Evolutionary conservation across 2,888 invertebrate genomes (phyloP).

Genomic region (Ectemnius continuus): DNA sequence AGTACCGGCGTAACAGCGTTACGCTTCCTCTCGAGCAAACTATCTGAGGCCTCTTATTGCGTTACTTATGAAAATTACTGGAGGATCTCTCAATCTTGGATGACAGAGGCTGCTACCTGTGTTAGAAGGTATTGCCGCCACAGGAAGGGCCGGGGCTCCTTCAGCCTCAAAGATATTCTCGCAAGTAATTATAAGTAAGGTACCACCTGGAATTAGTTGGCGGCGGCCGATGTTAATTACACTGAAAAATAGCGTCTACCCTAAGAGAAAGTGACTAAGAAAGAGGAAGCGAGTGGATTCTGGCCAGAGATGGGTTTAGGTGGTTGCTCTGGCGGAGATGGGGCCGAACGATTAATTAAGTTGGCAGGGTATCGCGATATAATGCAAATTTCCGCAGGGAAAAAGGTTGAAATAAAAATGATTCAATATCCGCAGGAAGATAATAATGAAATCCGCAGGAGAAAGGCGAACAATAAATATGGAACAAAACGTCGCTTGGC

Average conservation of each 20-base stretch:
- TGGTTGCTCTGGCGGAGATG: slow-evolving; percentile 4
- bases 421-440: no score
- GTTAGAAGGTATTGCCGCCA: neutral
- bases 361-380: slow-evolving; percentile 50
- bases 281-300: slow-evolving; percentile 5
- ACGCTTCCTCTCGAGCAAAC: neutral
- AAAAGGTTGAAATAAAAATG: slow-evolving; percentile 42
- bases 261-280: neutral
- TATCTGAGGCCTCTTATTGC: neutral
- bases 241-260: slow-evolving; percentile 35
- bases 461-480: slow-evolving; percentile 29
- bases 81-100: neutral
- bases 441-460: slow-evolving; percentile 48
- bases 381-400: slow-evolving; percentile 46
- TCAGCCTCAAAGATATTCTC: neutral
- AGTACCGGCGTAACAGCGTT: neutral
- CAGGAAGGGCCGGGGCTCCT: no score
- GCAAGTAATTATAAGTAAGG: slow-evolving; percentile 46
- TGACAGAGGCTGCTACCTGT: neutral
- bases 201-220: slow-evolving; percentile 31
- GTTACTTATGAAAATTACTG: slow-evolving; percentile 4
- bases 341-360: slow-evolving; percentile 54
- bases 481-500: slow-evolving; percentile 21
- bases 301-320: neutral
- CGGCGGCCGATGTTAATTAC: slow-evolving; percentile 28